Percentiles rank a stretch among this genome's conserved stretches.
phyloP scores from a whole-genome alignment of 2,888 invertebrate species.

The Galerucella calmariensis region DNA sequence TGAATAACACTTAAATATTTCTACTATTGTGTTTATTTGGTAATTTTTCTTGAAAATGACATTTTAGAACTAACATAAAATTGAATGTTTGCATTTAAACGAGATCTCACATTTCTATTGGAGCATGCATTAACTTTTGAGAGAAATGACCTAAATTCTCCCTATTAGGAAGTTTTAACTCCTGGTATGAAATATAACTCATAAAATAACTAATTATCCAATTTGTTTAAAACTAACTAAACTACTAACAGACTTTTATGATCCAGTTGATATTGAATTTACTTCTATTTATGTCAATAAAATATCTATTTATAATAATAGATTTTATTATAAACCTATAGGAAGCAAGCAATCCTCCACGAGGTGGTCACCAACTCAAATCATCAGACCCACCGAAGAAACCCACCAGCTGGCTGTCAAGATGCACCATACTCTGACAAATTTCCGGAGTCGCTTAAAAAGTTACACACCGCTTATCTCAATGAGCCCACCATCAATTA shows the following conservation, averaged over 20 bases:
- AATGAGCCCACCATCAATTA: conserved; percentile 7
- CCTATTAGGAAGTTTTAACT: too few relatives aligned
- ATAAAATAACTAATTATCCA: too few relatives aligned
- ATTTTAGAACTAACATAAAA: too few relatives aligned
- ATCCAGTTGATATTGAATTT: too few relatives aligned
- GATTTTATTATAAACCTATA: conserved; percentile 58
- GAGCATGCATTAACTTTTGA: too few relatives aligned
- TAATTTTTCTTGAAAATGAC: background rate
- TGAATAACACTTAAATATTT: background rate
- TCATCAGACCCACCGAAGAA: conserved; percentile 83
- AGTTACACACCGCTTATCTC: conserved; percentile 29
- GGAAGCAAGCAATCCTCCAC: conserved; percentile 92
- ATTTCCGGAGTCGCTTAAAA: conserved; percentile 50
- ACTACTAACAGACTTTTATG: too few relatives aligned
- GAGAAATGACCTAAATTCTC: too few relatives aligned
- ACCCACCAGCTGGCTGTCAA: conserved; percentile 86
- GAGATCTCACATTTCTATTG: too few relatives aligned
- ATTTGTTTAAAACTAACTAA: too few relatives aligned
- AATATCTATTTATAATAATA: background rate
- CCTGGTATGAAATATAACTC: too few relatives aligned
- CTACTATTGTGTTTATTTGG: background rate
- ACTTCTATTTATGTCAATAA: background rate
- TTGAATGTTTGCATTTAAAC: too few relatives aligned
- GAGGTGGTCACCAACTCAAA: conserved; percentile 84
- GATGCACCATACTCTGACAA: conserved; percentile 90